Percentiles rank a stretch among this genome's conserved stretches.
These are phyloP conservation scores for Pogonophryne albipinna DNA, from an alignment of 2,797 vertebrate genomes.

Conservation along the genomic window DNA sequence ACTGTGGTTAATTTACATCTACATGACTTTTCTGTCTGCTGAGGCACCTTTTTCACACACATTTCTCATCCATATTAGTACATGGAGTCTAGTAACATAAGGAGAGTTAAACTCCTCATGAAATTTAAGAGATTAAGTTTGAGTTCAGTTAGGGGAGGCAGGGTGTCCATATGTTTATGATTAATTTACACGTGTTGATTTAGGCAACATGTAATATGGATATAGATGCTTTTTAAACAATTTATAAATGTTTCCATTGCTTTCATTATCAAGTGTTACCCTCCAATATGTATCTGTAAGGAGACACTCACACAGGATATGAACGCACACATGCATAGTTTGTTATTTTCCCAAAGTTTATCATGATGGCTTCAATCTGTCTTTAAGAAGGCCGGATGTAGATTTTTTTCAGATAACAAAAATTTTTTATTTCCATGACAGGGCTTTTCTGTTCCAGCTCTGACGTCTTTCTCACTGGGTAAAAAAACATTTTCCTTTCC, in stretches of 20 bases:
- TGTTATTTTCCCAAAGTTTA: constrained; percentile 19
- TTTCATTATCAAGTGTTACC: constrained; percentile 11
- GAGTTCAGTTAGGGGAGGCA: not conserved
- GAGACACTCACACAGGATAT: constrained; percentile 24
- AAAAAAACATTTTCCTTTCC: constrained; percentile 41
- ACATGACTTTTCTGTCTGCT: not conserved
- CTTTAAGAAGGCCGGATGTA: constrained; percentile 36
- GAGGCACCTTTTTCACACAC: not conserved
- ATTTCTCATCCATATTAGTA: not conserved
- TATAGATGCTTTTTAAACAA: constrained; percentile 14
- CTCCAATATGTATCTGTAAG: not conserved
- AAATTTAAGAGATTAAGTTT: not conserved
- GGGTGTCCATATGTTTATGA: not conserved
- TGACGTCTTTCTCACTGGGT: constrained; percentile 32
- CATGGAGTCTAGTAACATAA: not conserved
- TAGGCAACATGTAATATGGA: not conserved
- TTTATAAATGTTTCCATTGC: not conserved
- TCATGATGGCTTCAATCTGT: constrained; percentile 31
- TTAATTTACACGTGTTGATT: not conserved
- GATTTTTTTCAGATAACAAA: constrained; percentile 41
- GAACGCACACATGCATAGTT: not conserved
- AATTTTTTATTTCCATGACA: constrained; percentile 58
- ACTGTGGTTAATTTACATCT: not conserved
- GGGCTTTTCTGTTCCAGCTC: constrained; percentile 31
- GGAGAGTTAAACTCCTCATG: not conserved